Conservation (phyloP, 2,113 vertebrate species). For the Pica pica region DNA sequence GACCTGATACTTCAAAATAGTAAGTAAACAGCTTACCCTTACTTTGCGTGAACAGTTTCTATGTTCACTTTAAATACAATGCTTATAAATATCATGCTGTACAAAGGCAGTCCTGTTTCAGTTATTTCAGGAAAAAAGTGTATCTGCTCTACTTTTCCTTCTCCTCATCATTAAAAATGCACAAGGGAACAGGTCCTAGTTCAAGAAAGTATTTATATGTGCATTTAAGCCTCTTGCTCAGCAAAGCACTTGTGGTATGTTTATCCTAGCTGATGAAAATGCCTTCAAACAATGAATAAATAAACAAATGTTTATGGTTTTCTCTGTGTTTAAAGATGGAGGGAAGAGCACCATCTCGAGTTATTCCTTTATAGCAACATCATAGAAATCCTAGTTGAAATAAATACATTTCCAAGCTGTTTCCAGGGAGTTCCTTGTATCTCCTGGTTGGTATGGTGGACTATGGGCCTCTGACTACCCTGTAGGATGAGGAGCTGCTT, state of each 20-base stretch:
- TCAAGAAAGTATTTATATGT: background rate
- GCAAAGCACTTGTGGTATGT: background rate
- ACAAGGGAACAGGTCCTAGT: background rate
- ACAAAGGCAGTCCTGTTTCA: background rate
- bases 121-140: background rate
- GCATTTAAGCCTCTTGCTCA: background rate
- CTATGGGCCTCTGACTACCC: background rate
- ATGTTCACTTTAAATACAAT: background rate
- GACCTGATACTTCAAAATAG: constrained; percentile 86
- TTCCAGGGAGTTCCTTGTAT: background rate
- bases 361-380: background rate
- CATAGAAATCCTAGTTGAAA: background rate
- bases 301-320: background rate
- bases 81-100: background rate
- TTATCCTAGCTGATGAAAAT: background rate
- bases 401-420: background rate
- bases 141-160: background rate
- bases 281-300: background rate
- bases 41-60: background rate
- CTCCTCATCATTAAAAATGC: background rate
- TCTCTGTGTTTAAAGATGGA: background rate
- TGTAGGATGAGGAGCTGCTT: background rate
- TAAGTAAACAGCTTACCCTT: constrained; percentile 64
- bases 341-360: background rate
- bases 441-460: background rate